phyloP scores from a whole-genome alignment of 2,888 invertebrate genomes.

The Noctuana brunneofusca region DNA sequence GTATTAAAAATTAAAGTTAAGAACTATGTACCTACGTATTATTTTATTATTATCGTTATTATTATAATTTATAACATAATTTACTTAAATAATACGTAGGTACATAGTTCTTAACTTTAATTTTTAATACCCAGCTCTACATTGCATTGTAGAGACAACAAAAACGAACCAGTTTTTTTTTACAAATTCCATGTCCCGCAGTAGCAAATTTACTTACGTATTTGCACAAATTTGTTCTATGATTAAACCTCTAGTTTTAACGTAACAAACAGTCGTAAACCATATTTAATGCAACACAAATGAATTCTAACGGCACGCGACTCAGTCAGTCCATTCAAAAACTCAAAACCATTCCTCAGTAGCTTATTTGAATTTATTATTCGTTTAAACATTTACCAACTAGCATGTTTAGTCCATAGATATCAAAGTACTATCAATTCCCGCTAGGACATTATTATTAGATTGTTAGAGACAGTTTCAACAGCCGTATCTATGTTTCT shows the following conservation, averaged over 20 bases:
- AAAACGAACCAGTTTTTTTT: not conserved
- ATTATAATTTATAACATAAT: too few species aligned
- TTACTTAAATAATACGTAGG: too few species aligned
- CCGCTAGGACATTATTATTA: conserved; percentile 22
- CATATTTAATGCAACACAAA: conserved; percentile 63
- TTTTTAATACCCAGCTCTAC: too few species aligned
- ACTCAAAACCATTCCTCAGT: conserved; percentile 54
- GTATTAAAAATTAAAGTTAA: not conserved
- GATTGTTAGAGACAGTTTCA: conserved; percentile 24
- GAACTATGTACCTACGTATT: not conserved
- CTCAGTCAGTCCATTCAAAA: conserved; percentile 62
- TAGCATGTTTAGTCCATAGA: conserved; percentile 12
- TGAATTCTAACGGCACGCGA: conserved; percentile 62
- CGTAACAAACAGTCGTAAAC: conserved; percentile 26
- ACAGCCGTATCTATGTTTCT: conserved; percentile 17
- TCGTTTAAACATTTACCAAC: conserved; percentile 41
- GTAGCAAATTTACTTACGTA: not conserved
- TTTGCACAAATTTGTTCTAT: conserved; percentile 16
- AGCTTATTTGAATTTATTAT: conserved; percentile 72
- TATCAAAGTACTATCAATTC: conserved; percentile 18
- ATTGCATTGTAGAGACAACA: too few species aligned
- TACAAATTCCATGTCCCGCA: conserved; percentile 23
- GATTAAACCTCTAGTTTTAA: conserved; percentile 24
- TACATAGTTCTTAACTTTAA: not conserved
- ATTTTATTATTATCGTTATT: too few species aligned